A percentile compares a stretch with the other conserved stretches of the same genome.
phyloP scores from a whole-genome alignment of 2,113 vertebrate genomes.

The Neolamprologus tretocephalus region DNA sequence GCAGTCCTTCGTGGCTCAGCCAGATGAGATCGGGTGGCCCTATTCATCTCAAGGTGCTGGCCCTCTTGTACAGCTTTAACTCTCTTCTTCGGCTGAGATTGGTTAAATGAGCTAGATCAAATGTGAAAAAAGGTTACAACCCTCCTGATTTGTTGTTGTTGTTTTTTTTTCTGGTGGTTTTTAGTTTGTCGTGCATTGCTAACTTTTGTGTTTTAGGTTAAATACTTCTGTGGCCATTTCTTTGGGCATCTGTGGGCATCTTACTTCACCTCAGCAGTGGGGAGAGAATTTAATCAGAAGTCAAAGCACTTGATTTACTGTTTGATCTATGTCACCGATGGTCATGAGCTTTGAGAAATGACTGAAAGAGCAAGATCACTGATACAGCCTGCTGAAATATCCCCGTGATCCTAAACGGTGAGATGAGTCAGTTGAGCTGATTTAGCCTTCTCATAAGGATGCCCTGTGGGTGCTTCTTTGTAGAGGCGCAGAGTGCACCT shows the following conservation, averaged over 20 bases:
- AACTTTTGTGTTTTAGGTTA: not conserved
- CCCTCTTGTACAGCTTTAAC: not conserved
- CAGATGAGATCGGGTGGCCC: conserved; percentile 28
- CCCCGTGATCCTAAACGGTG: not conserved
- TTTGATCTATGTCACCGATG: not conserved
- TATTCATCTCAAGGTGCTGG: conserved; percentile 51
- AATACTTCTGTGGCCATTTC: not conserved
- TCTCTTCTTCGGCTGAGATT: not conserved
- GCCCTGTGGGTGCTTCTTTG: not conserved
- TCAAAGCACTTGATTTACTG: not conserved
- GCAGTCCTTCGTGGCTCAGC: conserved; percentile 31
- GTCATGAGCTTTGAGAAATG: not conserved
- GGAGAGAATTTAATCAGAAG: not conserved
- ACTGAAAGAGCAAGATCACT: not conserved
- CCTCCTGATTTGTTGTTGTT: not conserved
- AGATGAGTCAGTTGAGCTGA: not conserved
- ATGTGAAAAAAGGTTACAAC: not conserved
- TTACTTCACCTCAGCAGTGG: not conserved
- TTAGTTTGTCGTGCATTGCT: not conserved
- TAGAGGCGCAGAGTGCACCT: not conserved
- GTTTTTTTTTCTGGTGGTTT: not conserved
- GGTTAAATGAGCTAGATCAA: not conserved
- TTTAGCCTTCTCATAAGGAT: not conserved
- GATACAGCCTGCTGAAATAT: not conserved
- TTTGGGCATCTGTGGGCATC: not conserved